These are phyloP conservation scores for Gnatocerus cornutus DNA, from an alignment of 2,888 invertebrate genomes.

Conservation along the genomic window DNA sequence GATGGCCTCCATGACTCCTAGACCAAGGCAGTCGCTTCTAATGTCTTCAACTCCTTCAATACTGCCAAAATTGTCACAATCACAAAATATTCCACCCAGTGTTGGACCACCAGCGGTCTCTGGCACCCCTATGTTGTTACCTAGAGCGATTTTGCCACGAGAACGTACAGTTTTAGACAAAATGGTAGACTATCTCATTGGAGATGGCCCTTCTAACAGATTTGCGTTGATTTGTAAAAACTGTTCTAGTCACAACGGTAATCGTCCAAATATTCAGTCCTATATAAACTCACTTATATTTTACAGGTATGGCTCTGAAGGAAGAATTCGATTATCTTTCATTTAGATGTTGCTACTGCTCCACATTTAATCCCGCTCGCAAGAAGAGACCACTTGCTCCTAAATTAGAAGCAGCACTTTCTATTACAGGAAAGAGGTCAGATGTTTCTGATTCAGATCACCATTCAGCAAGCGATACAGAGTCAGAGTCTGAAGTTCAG, in stretches of 20 bases:
- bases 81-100: conserved; percentile 23
- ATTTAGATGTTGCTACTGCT: conserved; percentile 94
- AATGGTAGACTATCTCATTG: conserved; percentile 94
- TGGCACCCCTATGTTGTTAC: conserved; percentile 72
- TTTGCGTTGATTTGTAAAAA: conserved; percentile 95
- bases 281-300: conserved; percentile 12
- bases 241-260: conserved; percentile 95
- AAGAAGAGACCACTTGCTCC: conserved; percentile 90
- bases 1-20: conserved; percentile 2
- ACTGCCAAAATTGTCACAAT: conserved; percentile 20
- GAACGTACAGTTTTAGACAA: conserved; percentile 89
- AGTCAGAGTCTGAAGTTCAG: conserved; percentile 58
- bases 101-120: conserved; percentile 12
- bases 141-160: conserved; percentile 82
- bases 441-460: conserved; percentile 66
- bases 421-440: conserved; percentile 40
- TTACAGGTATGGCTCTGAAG: conserved; percentile 80
- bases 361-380: conserved; percentile 88
- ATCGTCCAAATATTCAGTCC: too few species aligned
- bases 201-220: conserved; percentile 95
- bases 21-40: neutral
- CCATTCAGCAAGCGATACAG: conserved; percentile 60
- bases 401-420: conserved; percentile 67
- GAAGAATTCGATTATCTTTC: conserved; percentile 85
- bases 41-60: conserved; percentile 7